These are phyloP conservation scores for Zoroaster sp. DNA, from an alignment of 53 echinoderm and acorn worm species.

Conservation along the genomic window DNA sequence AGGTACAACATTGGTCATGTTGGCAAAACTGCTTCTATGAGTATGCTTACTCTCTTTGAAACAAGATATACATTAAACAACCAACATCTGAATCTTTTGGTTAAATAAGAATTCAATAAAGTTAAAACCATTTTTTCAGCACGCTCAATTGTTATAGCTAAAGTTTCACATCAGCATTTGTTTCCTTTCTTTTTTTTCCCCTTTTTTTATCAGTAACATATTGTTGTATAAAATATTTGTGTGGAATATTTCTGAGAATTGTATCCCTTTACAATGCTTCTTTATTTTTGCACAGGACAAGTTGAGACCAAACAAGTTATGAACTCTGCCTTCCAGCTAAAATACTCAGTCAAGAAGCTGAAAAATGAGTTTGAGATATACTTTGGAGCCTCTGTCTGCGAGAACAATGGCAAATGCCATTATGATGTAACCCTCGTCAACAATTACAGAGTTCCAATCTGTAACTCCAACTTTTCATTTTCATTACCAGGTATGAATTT, in stretches of 20 bases:
- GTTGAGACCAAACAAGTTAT: background rate
- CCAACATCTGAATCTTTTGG: no score
- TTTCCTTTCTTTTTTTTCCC: no score
- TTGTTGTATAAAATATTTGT: background rate
- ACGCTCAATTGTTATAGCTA: background rate
- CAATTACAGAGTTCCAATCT: constrained; percentile 18
- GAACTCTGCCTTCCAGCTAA: background rate
- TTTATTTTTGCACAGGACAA: background rate
- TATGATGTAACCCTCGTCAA: constrained; percentile 5
- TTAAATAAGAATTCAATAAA: no score
- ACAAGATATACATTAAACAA: no score
- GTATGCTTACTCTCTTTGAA: no score
- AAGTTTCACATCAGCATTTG: no score
- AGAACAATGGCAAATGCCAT: background rate
- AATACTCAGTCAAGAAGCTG: background rate
- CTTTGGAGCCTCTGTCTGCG: constrained; percentile 32
- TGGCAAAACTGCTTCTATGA: no score
- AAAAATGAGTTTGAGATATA: constrained; percentile 16
- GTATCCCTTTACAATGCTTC: background rate
- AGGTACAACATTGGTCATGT: no score
- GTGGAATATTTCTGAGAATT: background rate
- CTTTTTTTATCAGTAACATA: no score
- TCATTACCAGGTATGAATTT: constrained; percentile 35
- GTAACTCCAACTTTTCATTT: constrained; percentile 38
- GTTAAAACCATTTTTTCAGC: no score